Base-by-base conservation (phyloP, 2,797 vertebrate species). In the Falco concolor region DNA sequence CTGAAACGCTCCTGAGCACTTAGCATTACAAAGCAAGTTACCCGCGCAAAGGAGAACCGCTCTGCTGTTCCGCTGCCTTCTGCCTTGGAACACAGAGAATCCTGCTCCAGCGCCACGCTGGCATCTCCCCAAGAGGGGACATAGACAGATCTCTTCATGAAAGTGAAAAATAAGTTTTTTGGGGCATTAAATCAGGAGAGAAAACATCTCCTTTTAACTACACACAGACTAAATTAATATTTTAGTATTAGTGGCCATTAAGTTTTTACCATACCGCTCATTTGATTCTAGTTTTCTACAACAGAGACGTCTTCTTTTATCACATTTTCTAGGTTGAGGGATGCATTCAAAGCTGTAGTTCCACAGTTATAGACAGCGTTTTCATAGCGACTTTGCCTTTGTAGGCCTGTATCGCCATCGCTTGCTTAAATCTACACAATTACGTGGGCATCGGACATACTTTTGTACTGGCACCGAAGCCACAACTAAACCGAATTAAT, bases 21-120 rank as follows among this genome's bases (percentile, higher is more conserved):
- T 1, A 24, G 57, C 36, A 8, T 4, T 34, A 36, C 42, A 38
- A 4, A 34, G 60, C 30, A 54, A 52, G 28, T 11, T 10, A 10
- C 7, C 5, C n/a, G 50, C 4, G 19, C 42, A 15, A 10, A 81
- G 34, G 25, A 52, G 38, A 47, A 11, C 1, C 6, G 7, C 25
- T 36, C 4, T 53, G 60, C 44, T 23, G 16, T 24, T 15, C 9
- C 22, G 15, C n/a, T 44, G 21, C 4, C 1, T 2, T 3, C 8
- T 22, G 67, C 1, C 44, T 52, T 36, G 57, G 32, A 79, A 13
- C 36, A 36, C 42, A n/a, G 9, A 34, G 50, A 60, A 77, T 40
- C 56, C 57, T 61, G 85, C 42, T 44, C 70, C 88, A 57, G 88
- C 16, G 2, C 53, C 53, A 40, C 54, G 3, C 40, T 47, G 64